A percentile compares a stretch with the other conserved stretches of the same genome.
These are phyloP conservation scores for Pristionchus mayeri DNA, from an alignment of 2,888 invertebrate genomes.

Conservation along the genomic window DNA sequence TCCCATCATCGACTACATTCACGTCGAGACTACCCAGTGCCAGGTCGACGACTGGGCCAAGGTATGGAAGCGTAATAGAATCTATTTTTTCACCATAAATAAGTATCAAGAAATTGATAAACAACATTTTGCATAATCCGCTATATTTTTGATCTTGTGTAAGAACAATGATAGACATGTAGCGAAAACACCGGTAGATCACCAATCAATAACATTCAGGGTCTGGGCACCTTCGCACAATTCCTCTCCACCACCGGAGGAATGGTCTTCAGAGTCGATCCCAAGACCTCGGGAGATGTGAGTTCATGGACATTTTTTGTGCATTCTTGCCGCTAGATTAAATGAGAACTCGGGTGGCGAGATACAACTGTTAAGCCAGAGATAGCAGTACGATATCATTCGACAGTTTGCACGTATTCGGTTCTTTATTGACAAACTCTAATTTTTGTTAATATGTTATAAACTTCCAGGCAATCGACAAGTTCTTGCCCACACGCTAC, in stretches of 20 bases:
- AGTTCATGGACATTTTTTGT: too few species aligned
- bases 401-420: too few species aligned
- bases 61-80: neutral
- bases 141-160: neutral
- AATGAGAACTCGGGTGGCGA: too few species aligned
- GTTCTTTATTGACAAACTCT: too few species aligned
- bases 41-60: slow-evolving; percentile 10
- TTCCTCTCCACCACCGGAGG: slow-evolving; percentile 34
- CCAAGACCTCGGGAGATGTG: too few species aligned
- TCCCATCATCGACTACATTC: slow-evolving; percentile 36
- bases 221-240: slow-evolving; percentile 14
- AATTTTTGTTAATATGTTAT: too few species aligned
- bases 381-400: too few species aligned
- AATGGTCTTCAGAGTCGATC: neutral
- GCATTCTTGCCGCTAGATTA: too few species aligned
- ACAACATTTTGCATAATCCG: too few species aligned
- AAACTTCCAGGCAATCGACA: neutral
- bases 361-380: too few species aligned
- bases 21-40: slow-evolving; percentile 26
- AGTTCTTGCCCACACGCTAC: slow-evolving; percentile 43
- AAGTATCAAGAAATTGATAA: too few species aligned
- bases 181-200: neutral
- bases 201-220: neutral
- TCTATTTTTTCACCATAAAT: too few species aligned
- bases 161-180: neutral